Evolutionary conservation across 2,888 invertebrate genomes (phyloP).

Genomic region (Drosophila recens): DNA sequence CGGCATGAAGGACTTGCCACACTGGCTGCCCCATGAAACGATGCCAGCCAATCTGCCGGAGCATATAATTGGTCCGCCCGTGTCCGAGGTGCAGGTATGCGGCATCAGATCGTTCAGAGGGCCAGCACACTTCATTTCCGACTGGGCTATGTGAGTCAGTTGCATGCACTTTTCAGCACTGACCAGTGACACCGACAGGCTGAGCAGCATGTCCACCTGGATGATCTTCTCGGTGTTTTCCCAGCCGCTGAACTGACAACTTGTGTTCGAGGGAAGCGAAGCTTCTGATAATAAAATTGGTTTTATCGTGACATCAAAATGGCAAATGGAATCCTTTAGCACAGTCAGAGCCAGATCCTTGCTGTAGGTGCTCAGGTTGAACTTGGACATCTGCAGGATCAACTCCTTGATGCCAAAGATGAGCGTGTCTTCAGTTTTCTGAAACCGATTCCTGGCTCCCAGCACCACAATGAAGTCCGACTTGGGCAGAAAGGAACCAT

Average conservation of each 20-base stretch:
- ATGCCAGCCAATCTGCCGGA: constrained; percentile 89
- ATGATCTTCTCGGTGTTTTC: background rate
- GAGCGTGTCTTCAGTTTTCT: background rate
- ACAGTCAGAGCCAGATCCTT: constrained; percentile 27
- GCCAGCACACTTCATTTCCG: constrained; percentile 90
- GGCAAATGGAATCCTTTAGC: background rate
- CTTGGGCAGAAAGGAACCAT: constrained; percentile 16
- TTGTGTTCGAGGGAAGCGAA: background rate
- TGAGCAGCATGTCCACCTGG: background rate
- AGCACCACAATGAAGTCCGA: constrained; percentile 12
- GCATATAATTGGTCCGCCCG: constrained; percentile 91
- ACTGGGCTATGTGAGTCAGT: background rate
- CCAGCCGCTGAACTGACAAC: constrained; percentile 31
- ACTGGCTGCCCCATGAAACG: constrained; percentile 93
- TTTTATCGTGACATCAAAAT: background rate
- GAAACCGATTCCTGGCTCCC: constrained; percentile 69
- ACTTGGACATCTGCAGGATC: background rate
- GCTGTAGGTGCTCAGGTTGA: constrained; percentile 14
- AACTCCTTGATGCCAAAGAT: background rate
- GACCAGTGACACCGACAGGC: background rate
- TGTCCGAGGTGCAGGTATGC: constrained; percentile 92
- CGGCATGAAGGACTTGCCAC: constrained; percentile 88
- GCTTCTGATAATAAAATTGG: background rate
- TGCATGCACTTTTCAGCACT: background rate
- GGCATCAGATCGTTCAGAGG: constrained; percentile 88